These are phyloP conservation scores for Paracentrotus lividus DNA, from an alignment of 53 echinoderm and acorn worm species.

Conservation along the genomic window DNA sequence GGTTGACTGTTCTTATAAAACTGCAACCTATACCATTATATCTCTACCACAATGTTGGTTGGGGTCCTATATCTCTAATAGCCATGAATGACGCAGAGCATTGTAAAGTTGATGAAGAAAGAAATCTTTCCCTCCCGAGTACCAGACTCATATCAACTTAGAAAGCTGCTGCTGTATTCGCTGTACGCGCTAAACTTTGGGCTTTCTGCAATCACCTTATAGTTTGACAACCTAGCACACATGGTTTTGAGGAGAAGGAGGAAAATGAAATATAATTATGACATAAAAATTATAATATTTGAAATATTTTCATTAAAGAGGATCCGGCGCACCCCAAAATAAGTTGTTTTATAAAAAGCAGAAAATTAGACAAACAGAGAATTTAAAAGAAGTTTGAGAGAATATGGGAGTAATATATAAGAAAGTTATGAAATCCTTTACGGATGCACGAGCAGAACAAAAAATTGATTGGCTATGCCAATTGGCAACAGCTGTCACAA, in stretches of 20 bases:
- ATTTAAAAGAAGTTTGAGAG: too few species aligned
- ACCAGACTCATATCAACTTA: slow-evolving; percentile 77
- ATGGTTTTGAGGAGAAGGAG: not conserved
- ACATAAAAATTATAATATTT: not conserved
- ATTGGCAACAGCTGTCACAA: too few species aligned
- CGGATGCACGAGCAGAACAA: too few species aligned
- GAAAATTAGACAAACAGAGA: too few species aligned
- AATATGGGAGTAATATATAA: too few species aligned
- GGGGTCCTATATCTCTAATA: slow-evolving; percentile 88
- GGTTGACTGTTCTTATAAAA: not conserved
- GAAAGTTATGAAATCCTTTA: too few species aligned
- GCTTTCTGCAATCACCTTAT: slow-evolving; percentile 86
- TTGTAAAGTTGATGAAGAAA: slow-evolving; percentile 99
- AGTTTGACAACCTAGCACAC: slow-evolving; percentile 85
- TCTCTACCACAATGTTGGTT: slow-evolving; percentile 90
- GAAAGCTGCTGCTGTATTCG: slow-evolving; percentile 86
- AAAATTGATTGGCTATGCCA: too few species aligned
- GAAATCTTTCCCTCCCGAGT: slow-evolving; percentile 91
- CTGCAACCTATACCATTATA: slow-evolving; percentile 81
- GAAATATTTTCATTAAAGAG: too few species aligned
- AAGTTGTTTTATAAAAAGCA: too few species aligned
- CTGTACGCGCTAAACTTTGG: slow-evolving; percentile 83
- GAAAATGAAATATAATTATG: not conserved
- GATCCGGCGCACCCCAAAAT: too few species aligned
- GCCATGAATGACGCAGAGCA: slow-evolving; percentile 96